Conservation (phyloP, 2,888 invertebrate genomes). For the Meiosimyza platycephala region DNA sequence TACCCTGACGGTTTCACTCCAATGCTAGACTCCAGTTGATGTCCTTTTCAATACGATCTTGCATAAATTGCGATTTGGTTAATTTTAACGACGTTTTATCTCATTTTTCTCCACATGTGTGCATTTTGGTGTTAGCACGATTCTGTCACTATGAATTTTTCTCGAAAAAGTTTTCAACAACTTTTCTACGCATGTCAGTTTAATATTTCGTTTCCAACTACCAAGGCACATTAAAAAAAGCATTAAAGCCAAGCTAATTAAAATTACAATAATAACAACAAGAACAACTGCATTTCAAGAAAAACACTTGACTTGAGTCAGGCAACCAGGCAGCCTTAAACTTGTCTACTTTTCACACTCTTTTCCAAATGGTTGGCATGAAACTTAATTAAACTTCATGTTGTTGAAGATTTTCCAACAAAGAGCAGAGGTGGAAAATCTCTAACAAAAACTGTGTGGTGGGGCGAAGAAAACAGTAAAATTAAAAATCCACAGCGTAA, state of each 20-base stretch:
- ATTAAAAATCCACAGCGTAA: no score
- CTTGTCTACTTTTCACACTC: slow-evolving; percentile 56
- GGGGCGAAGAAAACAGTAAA: no score
- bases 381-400: slow-evolving; percentile 64
- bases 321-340: slow-evolving; percentile 5
- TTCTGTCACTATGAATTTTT: slow-evolving; percentile 18
- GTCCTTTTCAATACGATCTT: no score
- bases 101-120: background rate
- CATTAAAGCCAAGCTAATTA: background rate
- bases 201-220: background rate
- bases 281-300: no score
- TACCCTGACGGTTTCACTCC: no score
- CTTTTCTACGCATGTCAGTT: slow-evolving; percentile 10
- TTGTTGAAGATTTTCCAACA: slow-evolving; percentile 48
- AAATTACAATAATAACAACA: no score
- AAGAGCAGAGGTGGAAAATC: slow-evolving; percentile 32
- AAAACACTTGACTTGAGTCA: no score
- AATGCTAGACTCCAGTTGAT: no score
- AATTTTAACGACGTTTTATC: no score
- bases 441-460: background rate
- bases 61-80: no score
- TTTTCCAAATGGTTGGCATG: slow-evolving; percentile 64
- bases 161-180: background rate
- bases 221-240: background rate
- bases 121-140: slow-evolving; percentile 18